phyloP scores from a whole-genome alignment of 2,113 vertebrate genomes.

The Passer montanus region DNA sequence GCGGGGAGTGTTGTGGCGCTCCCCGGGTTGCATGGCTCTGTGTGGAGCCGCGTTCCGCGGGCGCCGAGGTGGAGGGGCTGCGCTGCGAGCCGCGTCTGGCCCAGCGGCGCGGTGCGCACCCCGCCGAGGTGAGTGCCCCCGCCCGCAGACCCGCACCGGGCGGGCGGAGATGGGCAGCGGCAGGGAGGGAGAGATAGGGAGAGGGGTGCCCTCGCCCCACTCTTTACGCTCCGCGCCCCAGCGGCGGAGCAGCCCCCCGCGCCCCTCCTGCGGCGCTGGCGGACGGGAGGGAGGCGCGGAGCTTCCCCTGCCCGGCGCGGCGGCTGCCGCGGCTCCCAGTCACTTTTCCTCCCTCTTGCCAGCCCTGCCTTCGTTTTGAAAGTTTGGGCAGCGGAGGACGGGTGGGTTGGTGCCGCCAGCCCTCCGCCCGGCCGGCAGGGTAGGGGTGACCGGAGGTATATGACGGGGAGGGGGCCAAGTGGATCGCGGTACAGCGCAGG shows the following conservation, averaged over 20 bases:
- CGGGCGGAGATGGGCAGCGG: not conserved
- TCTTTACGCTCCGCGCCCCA: constrained; percentile 52
- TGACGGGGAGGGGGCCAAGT: constrained; percentile 15
- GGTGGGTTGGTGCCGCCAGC: not conserved
- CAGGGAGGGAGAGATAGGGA: not conserved
- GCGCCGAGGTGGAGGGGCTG: constrained; percentile 49
- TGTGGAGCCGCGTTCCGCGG: constrained; percentile 78
- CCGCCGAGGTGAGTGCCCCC: constrained; percentile 76
- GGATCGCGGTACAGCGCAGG: constrained; percentile 51
- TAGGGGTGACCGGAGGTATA: not conserved
- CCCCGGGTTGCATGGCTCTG: constrained; percentile 83
- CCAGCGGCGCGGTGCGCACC: constrained; percentile 66
- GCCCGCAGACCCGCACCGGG: not conserved
- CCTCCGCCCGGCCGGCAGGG: not conserved
- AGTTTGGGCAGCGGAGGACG: constrained; percentile 68
- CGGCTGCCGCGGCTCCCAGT: not conserved
- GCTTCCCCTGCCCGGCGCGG: constrained; percentile 31
- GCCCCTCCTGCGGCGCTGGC: not conserved
- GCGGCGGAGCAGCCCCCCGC: constrained; percentile 53
- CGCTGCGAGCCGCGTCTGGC: constrained; percentile 63
- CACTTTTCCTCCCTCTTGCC: constrained; percentile 58
- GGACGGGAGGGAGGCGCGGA: constrained; percentile 45
- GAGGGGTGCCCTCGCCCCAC: not conserved
- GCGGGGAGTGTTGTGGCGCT: constrained; percentile 79
- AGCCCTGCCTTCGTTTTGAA: constrained; percentile 10